These are phyloP conservation scores for Notocelia uddmanniana DNA, from an alignment of 2,888 invertebrate species.

Conservation along the genomic window DNA sequence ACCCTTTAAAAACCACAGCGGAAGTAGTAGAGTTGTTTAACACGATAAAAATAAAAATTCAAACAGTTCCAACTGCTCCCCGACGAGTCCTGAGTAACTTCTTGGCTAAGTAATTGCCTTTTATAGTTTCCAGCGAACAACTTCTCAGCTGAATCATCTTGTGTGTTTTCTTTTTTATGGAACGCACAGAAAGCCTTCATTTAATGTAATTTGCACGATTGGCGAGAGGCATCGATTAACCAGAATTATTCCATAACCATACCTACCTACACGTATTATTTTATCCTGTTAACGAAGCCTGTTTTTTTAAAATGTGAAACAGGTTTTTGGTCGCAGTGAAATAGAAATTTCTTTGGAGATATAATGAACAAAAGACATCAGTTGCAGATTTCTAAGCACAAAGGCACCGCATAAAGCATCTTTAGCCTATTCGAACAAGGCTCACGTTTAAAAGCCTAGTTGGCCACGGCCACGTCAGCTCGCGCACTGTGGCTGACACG, in stretches of 20 bases:
- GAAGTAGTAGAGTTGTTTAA: slow-evolving; percentile 29
- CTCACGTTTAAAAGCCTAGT: slow-evolving; percentile 52
- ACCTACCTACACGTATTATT: background rate
- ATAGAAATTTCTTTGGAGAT: slow-evolving; percentile 19
- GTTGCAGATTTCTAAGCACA: slow-evolving; percentile 28
- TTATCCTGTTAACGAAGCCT: background rate
- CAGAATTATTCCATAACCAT: background rate
- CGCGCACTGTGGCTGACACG: slow-evolving; percentile 74
- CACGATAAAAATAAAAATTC: slow-evolving; percentile 59
- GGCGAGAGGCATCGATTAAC: background rate
- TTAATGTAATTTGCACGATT: background rate
- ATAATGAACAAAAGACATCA: slow-evolving; percentile 27
- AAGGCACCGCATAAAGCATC: slow-evolving; percentile 40
- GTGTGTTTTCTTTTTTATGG: slow-evolving; percentile 42
- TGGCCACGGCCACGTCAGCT: slow-evolving; percentile 62
- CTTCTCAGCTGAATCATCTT: slow-evolving; percentile 67
- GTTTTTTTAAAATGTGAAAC: background rate
- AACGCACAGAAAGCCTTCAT: slow-evolving; percentile 1
- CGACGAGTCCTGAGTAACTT: slow-evolving; percentile 64
- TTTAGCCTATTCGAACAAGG: slow-evolving; percentile 50
- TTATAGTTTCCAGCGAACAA: slow-evolving; percentile 68
- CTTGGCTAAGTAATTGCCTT: slow-evolving; percentile 76
- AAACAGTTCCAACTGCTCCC: slow-evolving; percentile 56
- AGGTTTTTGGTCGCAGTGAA: background rate
- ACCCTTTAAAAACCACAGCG: slow-evolving; percentile 28